phyloP scores from a whole-genome alignment of 1,140 invertebrate species.

The Nomia melanderi region DNA sequence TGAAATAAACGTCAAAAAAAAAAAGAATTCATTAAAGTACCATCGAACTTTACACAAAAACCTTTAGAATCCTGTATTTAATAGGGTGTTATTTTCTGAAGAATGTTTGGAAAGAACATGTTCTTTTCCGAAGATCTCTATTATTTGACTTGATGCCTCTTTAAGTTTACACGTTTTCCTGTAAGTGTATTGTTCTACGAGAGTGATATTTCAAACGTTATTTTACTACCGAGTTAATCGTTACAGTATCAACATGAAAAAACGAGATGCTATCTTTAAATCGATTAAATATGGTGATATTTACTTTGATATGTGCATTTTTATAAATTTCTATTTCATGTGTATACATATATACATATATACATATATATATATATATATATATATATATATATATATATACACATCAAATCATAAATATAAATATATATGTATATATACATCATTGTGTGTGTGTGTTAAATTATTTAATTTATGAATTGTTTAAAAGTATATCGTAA shows the following conservation, averaged over 20 bases:
- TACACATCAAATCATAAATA: too few species aligned
- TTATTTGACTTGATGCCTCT: conserved; percentile 21
- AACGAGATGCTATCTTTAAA: conserved; percentile 10
- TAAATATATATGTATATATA: too few species aligned
- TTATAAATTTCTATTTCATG: conserved; percentile 18
- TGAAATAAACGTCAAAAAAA: conserved; percentile 69
- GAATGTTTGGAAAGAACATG: conserved; percentile 29
- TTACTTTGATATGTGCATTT: neutral
- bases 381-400: too few species aligned
- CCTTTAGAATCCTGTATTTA: conserved; percentile 51
- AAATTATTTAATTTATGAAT: conserved; percentile 30
- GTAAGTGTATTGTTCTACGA: neutral
- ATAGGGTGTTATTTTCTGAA: conserved; percentile 34
- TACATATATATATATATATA: too few species aligned
- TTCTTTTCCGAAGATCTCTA: conserved; percentile 42
- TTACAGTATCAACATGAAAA: neutral
- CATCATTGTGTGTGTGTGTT: neutral
- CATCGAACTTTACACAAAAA: conserved; percentile 51
- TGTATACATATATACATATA: too few species aligned
- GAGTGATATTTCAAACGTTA: conserved; percentile 26
- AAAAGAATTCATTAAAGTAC: conserved; percentile 54
- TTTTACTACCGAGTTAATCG: neutral
- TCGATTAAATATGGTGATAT: neutral
- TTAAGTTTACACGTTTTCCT: conserved; percentile 17
- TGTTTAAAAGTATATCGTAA: conserved; percentile 13